These are phyloP conservation scores for Papilio gigon DNA, from an alignment of 2,888 invertebrate genomes.

Conservation along the genomic window DNA sequence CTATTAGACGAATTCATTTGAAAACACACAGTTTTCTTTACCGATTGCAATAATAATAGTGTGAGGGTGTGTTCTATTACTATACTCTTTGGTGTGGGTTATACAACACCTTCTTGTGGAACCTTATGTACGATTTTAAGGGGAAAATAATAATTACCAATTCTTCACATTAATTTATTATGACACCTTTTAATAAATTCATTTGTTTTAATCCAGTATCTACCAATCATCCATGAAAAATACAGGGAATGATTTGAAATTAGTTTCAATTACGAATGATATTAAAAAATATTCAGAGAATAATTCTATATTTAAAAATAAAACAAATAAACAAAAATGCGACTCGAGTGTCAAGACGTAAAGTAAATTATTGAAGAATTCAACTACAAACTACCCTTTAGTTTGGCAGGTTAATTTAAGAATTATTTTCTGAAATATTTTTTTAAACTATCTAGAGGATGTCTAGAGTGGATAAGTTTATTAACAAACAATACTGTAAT, in stretches of 20 bases:
- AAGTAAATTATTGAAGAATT: not conserved
- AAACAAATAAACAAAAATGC: not conserved
- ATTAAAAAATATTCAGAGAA: not conserved
- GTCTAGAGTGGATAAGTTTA: not conserved
- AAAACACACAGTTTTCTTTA: too few species aligned
- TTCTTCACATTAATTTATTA: not conserved
- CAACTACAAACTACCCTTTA: not conserved
- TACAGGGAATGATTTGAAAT: slow-evolving; percentile 20
- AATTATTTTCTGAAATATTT: not conserved
- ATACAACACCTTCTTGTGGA: too few species aligned
- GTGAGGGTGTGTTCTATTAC: too few species aligned
- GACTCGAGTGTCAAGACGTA: not conserved
- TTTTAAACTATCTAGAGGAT: not conserved
- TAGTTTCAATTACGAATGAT: not conserved
- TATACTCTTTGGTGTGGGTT: too few species aligned
- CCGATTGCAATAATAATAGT: too few species aligned
- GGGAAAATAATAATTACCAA: too few species aligned
- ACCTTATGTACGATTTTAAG: too few species aligned
- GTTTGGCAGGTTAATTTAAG: not conserved
- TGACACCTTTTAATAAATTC: slow-evolving; percentile 9
- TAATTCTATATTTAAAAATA: not conserved
- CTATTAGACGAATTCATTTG: too few species aligned
- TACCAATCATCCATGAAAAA: not conserved
- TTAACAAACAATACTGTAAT: not conserved
- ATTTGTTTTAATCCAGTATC: not conserved